Evolutionary conservation across 1,140 invertebrate genomes (phyloP), one percentile per base, ranked within the genome.

Genomic region (Mercenaria mercenaria): DNA sequence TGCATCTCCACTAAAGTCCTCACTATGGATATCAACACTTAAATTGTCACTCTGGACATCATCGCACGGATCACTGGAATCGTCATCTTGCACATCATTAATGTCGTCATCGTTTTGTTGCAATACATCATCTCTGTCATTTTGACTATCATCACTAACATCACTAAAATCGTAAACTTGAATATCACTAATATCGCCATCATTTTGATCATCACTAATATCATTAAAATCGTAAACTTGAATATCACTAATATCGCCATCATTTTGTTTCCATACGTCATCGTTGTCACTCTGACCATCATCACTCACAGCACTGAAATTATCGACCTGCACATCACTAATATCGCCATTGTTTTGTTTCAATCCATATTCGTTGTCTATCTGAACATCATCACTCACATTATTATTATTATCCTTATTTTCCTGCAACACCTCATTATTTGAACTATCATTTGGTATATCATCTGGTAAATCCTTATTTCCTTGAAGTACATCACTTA

Each of bases 151-250:
- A 77, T n/a, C 39, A 77, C 20, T 34, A 77, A 18, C 43, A 77
- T 77, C 74, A 77, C 32, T 34, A 77, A n/a, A 13, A 77, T 77
- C 29, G 43, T n/a, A 4, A 77, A 8, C n/a, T n/a, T n/a, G n/a
- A n/a, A n/a, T n/a, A n/a, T n/a, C n/a, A n/a, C n/a, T n/a, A n/a
- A n/a, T n/a, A n/a, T n/a, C n/a, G n/a, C n/a, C n/a, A n/a, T n/a
- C n/a, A n/a, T n/a, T n/a, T n/a, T n/a, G n/a, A n/a, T 4, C 23
- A 77, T 32, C 32, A 43, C 6, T 47, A 77, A n/a, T 43, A 77
- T 6, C 23, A 77, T 3, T 29, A 77, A n/a, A 20, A 43, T 47
- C 20, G 43, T 77, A 1, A 47, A 23, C 74, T 41, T 77, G 23
- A n/a, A n/a, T n/a, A n/a, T n/a, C n/a, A n/a, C 43, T 39, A 41